Evolutionary conservation across 2,113 vertebrate genomes (phyloP).

Genomic region (Myanophis thanlyinensis): DNA sequence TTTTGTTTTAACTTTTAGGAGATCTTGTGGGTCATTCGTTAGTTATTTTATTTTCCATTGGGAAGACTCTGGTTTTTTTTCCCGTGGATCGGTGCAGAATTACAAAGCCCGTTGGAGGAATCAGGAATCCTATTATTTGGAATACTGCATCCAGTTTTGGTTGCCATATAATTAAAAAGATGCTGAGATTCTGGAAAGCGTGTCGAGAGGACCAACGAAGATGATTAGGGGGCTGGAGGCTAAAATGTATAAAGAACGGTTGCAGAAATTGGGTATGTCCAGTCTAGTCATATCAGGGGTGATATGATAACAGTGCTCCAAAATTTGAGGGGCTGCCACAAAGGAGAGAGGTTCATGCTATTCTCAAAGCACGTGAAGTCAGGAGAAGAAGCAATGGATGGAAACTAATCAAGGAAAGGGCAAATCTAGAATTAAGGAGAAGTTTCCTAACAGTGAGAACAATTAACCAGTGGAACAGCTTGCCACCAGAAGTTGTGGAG

Average conservation of each 20-base stretch:
- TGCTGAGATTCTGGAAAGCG: not conserved
- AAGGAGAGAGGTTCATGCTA: not conserved
- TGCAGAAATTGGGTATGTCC: not conserved
- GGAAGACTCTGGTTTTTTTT: slow-evolving; percentile 10
- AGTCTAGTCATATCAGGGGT: not conserved
- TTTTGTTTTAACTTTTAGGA: slow-evolving; percentile 54
- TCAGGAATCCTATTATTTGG: not conserved
- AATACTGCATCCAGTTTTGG: not conserved
- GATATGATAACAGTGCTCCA: not conserved
- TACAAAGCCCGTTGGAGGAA: not conserved
- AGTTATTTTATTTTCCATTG: slow-evolving; percentile 28
- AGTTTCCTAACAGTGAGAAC: too few species aligned
- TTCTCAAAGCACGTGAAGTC: not conserved
- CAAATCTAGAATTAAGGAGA: not conserved
- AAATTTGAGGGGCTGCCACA: not conserved
- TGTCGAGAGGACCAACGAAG: not conserved
- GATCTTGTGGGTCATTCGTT: slow-evolving; percentile 49
- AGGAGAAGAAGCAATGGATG: not conserved
- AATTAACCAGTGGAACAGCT: too few species aligned
- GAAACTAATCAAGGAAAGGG: too few species aligned
- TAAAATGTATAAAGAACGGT: not conserved
- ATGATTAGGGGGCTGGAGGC: not conserved
- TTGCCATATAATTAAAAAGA: not conserved
- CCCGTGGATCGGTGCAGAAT: not conserved
- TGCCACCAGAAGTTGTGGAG: too few species aligned